Conservation (phyloP, 2,797 vertebrate genomes). For the Erethizon dorsatum region DNA sequence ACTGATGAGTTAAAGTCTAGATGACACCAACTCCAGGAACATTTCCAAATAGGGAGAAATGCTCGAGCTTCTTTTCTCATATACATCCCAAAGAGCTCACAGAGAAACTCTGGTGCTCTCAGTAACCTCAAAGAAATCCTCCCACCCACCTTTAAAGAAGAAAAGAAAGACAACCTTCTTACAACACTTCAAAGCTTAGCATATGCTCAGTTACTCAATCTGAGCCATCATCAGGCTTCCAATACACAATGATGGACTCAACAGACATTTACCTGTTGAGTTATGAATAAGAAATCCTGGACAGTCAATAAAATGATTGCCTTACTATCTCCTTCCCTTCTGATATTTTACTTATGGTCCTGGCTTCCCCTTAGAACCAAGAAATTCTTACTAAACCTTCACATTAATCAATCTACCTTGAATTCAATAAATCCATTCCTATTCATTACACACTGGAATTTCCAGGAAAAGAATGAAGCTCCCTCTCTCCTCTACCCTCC, state of each 20-base stretch:
- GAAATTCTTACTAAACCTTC: not conserved
- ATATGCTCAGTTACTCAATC: not conserved
- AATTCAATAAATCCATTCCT: not conserved
- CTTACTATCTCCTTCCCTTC: not conserved
- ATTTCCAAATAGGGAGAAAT: conserved; percentile 67
- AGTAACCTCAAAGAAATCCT: conserved; percentile 40
- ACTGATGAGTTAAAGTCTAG: not conserved
- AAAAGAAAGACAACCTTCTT: conserved; percentile 23
- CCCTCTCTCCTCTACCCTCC: not conserved
- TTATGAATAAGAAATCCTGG: conserved; percentile 28
- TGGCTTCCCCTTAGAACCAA: conserved; percentile 26
- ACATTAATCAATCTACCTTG: not conserved
- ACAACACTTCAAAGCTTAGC: conserved; percentile 39
- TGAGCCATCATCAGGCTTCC: not conserved
- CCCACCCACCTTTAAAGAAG: conserved; percentile 35
- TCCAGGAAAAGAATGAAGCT: not conserved
- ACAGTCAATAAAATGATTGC: not conserved
- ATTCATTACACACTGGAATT: not conserved
- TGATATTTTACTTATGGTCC: not conserved
- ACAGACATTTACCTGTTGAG: not conserved
- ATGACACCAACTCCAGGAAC: conserved; percentile 38
- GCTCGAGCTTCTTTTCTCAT: not conserved
- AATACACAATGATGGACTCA: not conserved
- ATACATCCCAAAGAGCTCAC: conserved; percentile 34
- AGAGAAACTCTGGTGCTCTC: conserved; percentile 13